Base-by-base conservation (phyloP, 2,888 invertebrate genomes). In the Magallana nippona region DNA sequence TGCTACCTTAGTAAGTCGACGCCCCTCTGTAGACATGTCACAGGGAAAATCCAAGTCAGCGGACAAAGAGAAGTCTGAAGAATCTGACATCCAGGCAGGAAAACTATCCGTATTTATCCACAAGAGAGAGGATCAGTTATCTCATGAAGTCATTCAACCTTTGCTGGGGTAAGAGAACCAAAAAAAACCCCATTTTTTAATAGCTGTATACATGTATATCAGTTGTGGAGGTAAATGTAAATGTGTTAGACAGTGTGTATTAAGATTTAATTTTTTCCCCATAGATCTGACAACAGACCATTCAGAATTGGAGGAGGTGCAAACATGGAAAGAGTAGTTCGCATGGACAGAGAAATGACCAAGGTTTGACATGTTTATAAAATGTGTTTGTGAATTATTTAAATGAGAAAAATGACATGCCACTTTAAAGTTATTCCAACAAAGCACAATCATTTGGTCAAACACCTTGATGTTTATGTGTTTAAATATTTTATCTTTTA, bases 81-180 rank as follows among this genome's bases (percentile, higher is more conserved):
- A 93, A 77, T 88, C 88, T 55, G 92, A 91, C 83, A 88, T 93
- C 32, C 93, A 93, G 85, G 92, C 92, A 85, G 93, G 94, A 0
- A 89, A 92, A 22, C 88, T 94, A 82, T 92, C 93, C 17, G 93
- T 94, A 13, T 93, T 92, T 87, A 88, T 94, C n/a, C 93, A 94
- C 88, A 94, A 94, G 86, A 82, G 93, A 77, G 92, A 92, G 22
- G 94, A 94, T 83, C 94, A 94, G 89, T 89, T 92, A 57, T 92
- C 93, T 19, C 93, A 93, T 87, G 93, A 94, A 83, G 91, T 94
- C 79, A 93, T 94, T 80, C 93, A 94, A 82, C 93, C 93, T 5
- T 88, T 94, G 27, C 90, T 94, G 19, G 93, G 91, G 93, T 93
- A 63, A 44, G 44, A 8, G 5, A 44, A 44, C 3, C 5, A 8